phyloP scores from a whole-genome alignment of 2,797 vertebrate species.

The Sebastiscus tertius region DNA sequence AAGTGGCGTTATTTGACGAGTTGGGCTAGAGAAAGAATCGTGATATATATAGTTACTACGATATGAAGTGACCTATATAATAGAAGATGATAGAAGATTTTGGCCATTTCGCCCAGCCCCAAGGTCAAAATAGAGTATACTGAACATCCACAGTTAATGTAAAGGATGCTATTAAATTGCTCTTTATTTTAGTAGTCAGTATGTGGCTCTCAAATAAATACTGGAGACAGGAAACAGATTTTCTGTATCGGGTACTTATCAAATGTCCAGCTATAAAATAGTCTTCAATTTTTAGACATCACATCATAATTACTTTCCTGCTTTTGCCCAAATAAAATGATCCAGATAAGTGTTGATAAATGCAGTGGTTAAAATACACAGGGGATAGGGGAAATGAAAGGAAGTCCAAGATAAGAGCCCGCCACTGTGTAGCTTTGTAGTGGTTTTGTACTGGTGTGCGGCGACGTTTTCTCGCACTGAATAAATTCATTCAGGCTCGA shows the following conservation, averaged over 20 bases:
- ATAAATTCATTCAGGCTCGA: slow-evolving; percentile 56
- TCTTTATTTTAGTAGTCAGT: not conserved
- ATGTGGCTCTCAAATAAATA: slow-evolving; percentile 18
- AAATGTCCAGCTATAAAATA: slow-evolving; percentile 34
- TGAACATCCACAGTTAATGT: not conserved
- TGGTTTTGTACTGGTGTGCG: slow-evolving; percentile 40
- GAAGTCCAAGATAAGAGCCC: slow-evolving; percentile 60
- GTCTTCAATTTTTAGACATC: slow-evolving; percentile 31
- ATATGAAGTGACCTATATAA: no score
- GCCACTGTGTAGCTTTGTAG: slow-evolving; percentile 43
- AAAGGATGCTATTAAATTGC: not conserved
- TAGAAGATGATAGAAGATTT: no score
- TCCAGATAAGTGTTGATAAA: slow-evolving; percentile 60
- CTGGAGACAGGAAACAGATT: slow-evolving; percentile 11
- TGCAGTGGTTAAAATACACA: slow-evolving; percentile 53
- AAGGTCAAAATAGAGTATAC: not conserved
- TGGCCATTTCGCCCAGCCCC: no score
- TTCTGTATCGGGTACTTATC: slow-evolving; percentile 15
- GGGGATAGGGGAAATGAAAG: slow-evolving; percentile 36
- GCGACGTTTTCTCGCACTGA: slow-evolving; percentile 50
- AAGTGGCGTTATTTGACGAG: no score
- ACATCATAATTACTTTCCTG: slow-evolving; percentile 48
- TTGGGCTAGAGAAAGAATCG: no score
- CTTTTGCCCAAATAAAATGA: slow-evolving; percentile 50
- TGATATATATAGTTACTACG: no score